Percentiles rank a stretch among this genome's conserved stretches.
Evolutionary conservation across 37 sponge, comb jelly and placozoan species (phyloP).

Genomic region (Geodia barretti): DNA sequence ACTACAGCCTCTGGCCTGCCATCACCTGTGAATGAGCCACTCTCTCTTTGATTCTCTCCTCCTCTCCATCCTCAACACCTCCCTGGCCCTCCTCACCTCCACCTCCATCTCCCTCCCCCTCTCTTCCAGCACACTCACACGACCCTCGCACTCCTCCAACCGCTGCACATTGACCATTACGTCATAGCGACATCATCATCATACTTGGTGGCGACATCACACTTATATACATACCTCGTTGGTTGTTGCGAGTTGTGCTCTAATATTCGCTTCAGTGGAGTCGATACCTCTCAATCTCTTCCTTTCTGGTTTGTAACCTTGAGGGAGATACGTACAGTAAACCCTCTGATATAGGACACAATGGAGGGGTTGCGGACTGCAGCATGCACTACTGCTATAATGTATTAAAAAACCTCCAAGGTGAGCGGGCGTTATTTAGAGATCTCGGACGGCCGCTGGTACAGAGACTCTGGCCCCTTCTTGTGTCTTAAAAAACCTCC

Average conservation of each 20-base stretch:
- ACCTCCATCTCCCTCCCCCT: background rate
- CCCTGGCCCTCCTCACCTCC: conserved; percentile 34
- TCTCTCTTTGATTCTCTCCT: conserved; percentile 16
- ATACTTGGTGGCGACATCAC: background rate
- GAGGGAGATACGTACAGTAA: too few relatives aligned
- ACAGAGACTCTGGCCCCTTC: too few relatives aligned
- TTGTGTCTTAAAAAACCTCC: too few relatives aligned
- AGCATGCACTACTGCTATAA: too few relatives aligned
- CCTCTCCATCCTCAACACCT: conserved; percentile 28
- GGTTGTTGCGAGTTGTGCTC: background rate
- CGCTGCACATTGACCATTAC: background rate
- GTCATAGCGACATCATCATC: background rate
- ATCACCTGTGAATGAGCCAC: conserved; percentile 22
- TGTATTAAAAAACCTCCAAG: too few relatives aligned
- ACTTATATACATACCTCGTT: background rate
- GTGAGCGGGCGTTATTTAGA: too few relatives aligned
- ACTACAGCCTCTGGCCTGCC: background rate
- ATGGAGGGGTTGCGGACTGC: too few relatives aligned
- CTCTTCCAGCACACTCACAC: background rate
- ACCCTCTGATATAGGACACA: too few relatives aligned
- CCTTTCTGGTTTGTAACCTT: too few relatives aligned
- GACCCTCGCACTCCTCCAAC: conserved; percentile 15
- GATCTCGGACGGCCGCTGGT: too few relatives aligned
- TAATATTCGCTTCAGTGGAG: background rate
- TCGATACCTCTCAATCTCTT: background rate